Evolutionary conservation across 2,797 vertebrate genomes (phyloP).

Genomic region (Melanotaenia pygmaea): DNA sequence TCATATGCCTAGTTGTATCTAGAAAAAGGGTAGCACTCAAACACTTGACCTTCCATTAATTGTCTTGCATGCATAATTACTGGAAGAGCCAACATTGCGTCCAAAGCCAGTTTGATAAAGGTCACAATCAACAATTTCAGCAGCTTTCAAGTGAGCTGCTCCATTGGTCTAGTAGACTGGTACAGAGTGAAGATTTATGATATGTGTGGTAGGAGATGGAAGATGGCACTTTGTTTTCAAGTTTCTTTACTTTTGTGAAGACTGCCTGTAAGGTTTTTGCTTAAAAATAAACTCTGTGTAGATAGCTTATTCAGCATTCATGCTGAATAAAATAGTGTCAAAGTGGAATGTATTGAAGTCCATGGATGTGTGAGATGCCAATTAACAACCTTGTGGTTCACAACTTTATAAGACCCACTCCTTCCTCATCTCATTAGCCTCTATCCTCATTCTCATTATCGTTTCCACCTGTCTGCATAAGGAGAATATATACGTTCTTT

Average conservation of each 20-base stretch:
- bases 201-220: slow-evolving; percentile 29
- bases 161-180: slow-evolving; percentile 36
- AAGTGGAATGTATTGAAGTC: slow-evolving; percentile 59
- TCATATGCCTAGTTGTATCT: slow-evolving; percentile 65
- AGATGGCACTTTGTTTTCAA: slow-evolving; percentile 46
- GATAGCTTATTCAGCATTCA: slow-evolving; percentile 61
- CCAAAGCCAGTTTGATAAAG: slow-evolving; percentile 77
- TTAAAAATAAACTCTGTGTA: slow-evolving; percentile 57
- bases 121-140: slow-evolving; percentile 76
- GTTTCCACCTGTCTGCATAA: slow-evolving; percentile 70
- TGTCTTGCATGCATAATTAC: slow-evolving; percentile 80
- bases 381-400: slow-evolving; percentile 73
- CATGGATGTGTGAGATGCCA: slow-evolving; percentile 63
- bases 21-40: slow-evolving; percentile 72
- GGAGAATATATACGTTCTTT: slow-evolving; percentile 78
- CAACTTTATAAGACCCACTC: slow-evolving; percentile 50
- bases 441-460: slow-evolving; percentile 74
- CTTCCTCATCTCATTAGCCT: slow-evolving; percentile 78
- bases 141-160: slow-evolving; percentile 52
- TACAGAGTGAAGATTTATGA: slow-evolving; percentile 41
- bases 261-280: slow-evolving; percentile 38
- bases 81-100: slow-evolving; percentile 75
- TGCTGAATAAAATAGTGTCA: slow-evolving; percentile 40
- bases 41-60: slow-evolving; percentile 82
- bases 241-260: slow-evolving; percentile 53